These are phyloP conservation scores for Acyrthosiphon pisum DNA, from an alignment of 1,140 invertebrate genomes.

Conservation along the genomic window DNA sequence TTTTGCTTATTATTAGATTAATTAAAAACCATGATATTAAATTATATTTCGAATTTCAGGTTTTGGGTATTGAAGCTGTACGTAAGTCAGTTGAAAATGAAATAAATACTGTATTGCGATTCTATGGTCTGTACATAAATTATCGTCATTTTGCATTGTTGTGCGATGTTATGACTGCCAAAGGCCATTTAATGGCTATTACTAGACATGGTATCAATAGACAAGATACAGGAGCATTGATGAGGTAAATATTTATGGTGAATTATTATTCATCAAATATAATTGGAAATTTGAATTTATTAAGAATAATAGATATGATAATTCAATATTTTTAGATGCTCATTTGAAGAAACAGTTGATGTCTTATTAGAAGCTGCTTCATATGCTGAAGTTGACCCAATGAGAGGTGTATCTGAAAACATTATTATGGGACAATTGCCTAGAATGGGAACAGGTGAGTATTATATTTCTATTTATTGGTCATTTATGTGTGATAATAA, in stretches of 20 bases:
- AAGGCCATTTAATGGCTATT: constrained; percentile 99
- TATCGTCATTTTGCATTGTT: constrained; percentile 98
- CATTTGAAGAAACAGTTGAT: constrained; percentile 95
- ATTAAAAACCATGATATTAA: constrained; percentile 25
- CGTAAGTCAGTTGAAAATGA: constrained; percentile 99
- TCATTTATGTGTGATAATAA: neutral
- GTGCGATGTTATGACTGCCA: constrained; percentile 99
- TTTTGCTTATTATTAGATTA: neutral
- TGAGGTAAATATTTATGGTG: constrained; percentile 70
- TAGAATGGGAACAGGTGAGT: constrained; percentile 89
- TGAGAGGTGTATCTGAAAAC: constrained; percentile 98
- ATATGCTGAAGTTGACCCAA: constrained; percentile 96
- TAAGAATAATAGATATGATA: neutral
- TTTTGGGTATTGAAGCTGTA: constrained; percentile 98
- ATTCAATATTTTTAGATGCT: constrained; percentile 71
- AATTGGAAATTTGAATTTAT: neutral
- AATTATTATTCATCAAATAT: neutral
- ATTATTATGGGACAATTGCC: constrained; percentile 99
- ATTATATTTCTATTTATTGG: constrained; percentile 60
- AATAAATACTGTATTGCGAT: constrained; percentile 99
- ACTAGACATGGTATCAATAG: constrained; percentile 99
- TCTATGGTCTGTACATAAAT: constrained; percentile 99
- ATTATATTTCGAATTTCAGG: constrained; percentile 65
- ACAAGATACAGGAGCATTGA: constrained; percentile 98
- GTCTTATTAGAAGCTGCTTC: constrained; percentile 98